Evolutionary conservation across 1,140 invertebrate genomes (phyloP).

Genomic region (Drosophila suzukii): DNA sequence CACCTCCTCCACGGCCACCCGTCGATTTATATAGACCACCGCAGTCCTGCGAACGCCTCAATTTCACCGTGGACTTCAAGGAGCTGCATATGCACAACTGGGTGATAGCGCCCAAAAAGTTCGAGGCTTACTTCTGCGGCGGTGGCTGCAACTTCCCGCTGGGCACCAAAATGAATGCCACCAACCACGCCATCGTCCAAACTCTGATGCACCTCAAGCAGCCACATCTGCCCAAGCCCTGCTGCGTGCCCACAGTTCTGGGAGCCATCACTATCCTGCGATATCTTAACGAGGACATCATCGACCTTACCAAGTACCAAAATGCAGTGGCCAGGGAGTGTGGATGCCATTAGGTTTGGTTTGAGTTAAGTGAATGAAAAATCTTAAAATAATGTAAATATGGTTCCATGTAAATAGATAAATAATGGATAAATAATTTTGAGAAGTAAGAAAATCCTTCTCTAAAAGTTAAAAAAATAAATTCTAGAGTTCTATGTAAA

Average conservation of each 20-base stretch:
- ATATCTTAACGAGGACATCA: conserved; percentile 77
- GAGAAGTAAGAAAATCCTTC: too few species aligned
- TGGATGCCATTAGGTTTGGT: conserved; percentile 62
- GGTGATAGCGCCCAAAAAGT: conserved; percentile 83
- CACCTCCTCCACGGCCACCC: not conserved
- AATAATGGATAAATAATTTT: too few species aligned
- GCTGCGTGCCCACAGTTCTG: conserved; percentile 75
- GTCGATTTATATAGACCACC: conserved; percentile 55
- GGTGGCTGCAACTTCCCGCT: conserved; percentile 82
- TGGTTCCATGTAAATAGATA: not conserved
- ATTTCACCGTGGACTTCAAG: conserved; percentile 80
- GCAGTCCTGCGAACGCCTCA: conserved; percentile 75
- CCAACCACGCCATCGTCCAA: conserved; percentile 83
- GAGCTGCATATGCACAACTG: conserved; percentile 80
- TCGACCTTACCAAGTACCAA: conserved; percentile 78
- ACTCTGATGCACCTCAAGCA: conserved; percentile 81
- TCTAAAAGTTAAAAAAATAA: too few species aligned
- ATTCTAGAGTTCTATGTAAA: too few species aligned
- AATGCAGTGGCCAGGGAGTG: conserved; percentile 79
- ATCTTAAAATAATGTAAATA: conserved; percentile 5
- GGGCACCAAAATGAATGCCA: conserved; percentile 82
- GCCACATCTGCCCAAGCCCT: conserved; percentile 77
- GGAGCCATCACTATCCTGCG: conserved; percentile 78
- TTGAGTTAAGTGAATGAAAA: not conserved
- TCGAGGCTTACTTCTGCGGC: conserved; percentile 80